Evolutionary conservation across 2,888 invertebrate genomes (phyloP).

Genomic region (Polyploca ridens): DNA sequence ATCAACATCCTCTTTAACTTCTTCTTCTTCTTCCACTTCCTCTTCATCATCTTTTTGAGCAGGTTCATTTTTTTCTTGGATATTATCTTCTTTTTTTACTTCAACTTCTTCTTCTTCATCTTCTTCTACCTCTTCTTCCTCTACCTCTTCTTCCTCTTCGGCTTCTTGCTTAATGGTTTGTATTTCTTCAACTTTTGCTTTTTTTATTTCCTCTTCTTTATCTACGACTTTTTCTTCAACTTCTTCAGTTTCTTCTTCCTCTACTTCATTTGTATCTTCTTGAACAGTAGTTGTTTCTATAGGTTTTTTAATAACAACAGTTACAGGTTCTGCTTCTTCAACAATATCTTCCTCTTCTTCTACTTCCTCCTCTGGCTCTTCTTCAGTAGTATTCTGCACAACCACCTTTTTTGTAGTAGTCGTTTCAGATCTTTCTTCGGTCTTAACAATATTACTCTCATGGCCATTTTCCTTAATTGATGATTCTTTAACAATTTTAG

Average conservation of each 20-base stretch:
- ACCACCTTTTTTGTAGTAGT: constrained; percentile 63
- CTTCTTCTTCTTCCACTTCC: constrained; percentile 8
- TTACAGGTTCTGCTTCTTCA: constrained; percentile 44
- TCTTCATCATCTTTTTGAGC: constrained; percentile 22
- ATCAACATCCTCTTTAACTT: constrained; percentile 39
- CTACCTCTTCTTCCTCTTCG: constrained; percentile 15
- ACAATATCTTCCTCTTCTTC: constrained; percentile 46
- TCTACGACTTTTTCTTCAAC: constrained; percentile 21
- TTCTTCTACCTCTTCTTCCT: constrained; percentile 17
- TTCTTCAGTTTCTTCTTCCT: constrained; percentile 22
- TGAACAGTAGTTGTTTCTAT: constrained; percentile 21
- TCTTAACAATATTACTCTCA: constrained; percentile 51
- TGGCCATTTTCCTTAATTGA: constrained; percentile 48
- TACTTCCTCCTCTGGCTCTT: constrained; percentile 51
- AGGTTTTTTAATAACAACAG: constrained; percentile 41
- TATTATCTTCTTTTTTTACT: constrained; percentile 19
- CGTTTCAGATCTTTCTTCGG: constrained; percentile 66
- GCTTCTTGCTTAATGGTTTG: constrained; percentile 12
- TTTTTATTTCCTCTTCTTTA: constrained; percentile 17
- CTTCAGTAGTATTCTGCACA: constrained; percentile 46
- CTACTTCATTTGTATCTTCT: constrained; percentile 10
- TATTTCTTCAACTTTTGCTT: constrained; percentile 18
- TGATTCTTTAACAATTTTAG: constrained; percentile 34
- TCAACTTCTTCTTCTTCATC: constrained; percentile 17
- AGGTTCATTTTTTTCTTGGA: constrained; percentile 20